phyloP scores from a whole-genome alignment of 2,888 invertebrate species.

The Disparrhopalites patrizii region DNA sequence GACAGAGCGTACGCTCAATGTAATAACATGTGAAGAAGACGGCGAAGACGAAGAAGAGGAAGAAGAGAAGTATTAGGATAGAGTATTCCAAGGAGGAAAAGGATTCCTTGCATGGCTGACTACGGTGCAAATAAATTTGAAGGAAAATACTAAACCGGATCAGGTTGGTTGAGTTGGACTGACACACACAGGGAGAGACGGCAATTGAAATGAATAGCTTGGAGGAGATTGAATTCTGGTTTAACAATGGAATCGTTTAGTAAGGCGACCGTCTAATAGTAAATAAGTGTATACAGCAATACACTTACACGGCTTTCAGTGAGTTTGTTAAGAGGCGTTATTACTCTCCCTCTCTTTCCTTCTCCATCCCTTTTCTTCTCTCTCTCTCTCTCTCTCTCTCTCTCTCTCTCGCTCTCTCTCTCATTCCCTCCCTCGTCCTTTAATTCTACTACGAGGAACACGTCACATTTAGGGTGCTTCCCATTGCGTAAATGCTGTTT shows the following conservation, averaged over 20 bases:
- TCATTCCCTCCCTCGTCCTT: no score
- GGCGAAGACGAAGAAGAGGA: no score
- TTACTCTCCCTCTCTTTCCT: not conserved
- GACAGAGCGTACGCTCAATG: no score
- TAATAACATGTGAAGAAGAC: no score
- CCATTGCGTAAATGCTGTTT: no score
- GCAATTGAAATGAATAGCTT: conserved; percentile 28
- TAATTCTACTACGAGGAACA: not conserved
- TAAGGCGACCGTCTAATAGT: conserved; percentile 16
- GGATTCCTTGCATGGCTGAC: not conserved
- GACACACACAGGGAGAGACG: conserved; percentile 3
- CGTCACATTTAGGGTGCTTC: not conserved
- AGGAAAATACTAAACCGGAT: conserved; percentile 19
- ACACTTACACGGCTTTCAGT: conserved; percentile 10
- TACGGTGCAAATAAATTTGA: conserved; percentile 14
- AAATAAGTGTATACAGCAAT: conserved; percentile 16
- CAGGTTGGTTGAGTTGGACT: conserved; percentile 14
- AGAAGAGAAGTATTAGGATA: not conserved
- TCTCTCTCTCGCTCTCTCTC: no score
- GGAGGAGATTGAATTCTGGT: conserved; percentile 25
- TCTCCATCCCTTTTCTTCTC: not conserved
- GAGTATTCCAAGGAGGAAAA: not conserved
- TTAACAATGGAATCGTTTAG: conserved; percentile 30
- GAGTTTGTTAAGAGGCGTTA: conserved; percentile 14
- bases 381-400: no score